Evolutionary conservation across 2,113 vertebrate genomes (phyloP), one percentile per base, ranked within the genome.

Genomic region (Salvelinus fontinalis): DNA sequence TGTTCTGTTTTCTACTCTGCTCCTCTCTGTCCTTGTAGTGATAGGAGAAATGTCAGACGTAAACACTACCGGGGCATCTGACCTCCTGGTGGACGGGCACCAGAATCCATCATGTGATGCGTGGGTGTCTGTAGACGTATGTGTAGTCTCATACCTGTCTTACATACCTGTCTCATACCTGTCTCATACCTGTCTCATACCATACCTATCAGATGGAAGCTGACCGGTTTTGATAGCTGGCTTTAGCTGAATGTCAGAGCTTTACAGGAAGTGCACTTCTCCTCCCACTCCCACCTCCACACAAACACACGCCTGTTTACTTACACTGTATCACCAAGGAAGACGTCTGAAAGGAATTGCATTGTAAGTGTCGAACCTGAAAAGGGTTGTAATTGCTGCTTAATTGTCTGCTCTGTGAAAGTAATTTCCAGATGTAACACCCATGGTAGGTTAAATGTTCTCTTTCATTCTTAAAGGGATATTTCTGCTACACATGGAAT

Each of bases 1-100:
- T 20, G 18, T 48, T 64, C 22, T 14, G n/a, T 11, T 24, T 26
- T 16, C 29, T 3, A 26, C 31, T n/a, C 34, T 62, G 14, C 51
- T 39, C 29, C 7, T 11, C 31, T 31, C 60, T 62, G 31, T 24
- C 18, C 72, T 65, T n/a, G 29, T 68, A 20, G 27, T 34, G 67
- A 68, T 68, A 11, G 67, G 31, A n/a, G 31, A 68, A 68, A 54
- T 54, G 51, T 54, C 51, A 54, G 39, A 76, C 34, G 72, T 85
- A 82, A 82, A 84, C 86, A 87, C 87, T 81, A 79, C 76, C 82
- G 54, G 78, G 24, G 34, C 86, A 78, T 71, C 66, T 8, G 73
- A 86, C 71, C 86, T 67, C 66, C 68, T 64, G 62, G 74, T 78
- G 84, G 86, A 84, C 82, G 77, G 82, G 84, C 78, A 87, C 81